phyloP scores from a whole-genome alignment of 1,140 invertebrate species.

The Gonioctena quinquepunctata region DNA sequence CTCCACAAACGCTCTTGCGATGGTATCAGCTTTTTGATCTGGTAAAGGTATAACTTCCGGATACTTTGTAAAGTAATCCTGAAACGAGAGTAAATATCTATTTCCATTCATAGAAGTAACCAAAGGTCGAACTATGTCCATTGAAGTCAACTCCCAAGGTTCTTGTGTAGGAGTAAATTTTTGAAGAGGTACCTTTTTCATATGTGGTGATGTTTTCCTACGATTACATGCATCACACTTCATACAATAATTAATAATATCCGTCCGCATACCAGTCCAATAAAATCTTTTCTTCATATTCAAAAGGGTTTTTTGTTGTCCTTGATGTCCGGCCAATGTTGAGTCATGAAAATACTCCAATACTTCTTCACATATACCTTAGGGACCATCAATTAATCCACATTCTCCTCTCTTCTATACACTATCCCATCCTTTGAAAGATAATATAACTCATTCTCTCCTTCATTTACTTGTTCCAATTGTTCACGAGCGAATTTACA shows the following conservation, averaged over 20 bases:
- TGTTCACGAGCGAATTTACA: background rate
- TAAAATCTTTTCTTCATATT: conserved; percentile 1
- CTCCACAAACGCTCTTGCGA: conserved; percentile 29
- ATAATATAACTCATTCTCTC: background rate
- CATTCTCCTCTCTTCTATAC: background rate
- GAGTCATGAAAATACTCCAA: background rate
- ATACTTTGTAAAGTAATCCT: conserved; percentile 25
- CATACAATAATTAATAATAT: conserved; percentile 15
- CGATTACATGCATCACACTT: conserved; percentile 7
- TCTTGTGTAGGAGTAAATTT: background rate
- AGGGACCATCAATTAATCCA: background rate
- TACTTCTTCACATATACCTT: background rate
- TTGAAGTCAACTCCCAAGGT: background rate
- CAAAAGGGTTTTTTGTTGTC: background rate
- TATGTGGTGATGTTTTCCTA: conserved; percentile 12
- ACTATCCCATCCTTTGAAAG: background rate
- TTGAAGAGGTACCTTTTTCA: background rate
- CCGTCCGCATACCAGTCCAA: background rate
- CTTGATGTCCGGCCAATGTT: conserved; percentile 4
- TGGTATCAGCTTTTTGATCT: conserved; percentile 26
- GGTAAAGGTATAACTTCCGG: conserved; percentile 30
- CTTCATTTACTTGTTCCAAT: background rate
- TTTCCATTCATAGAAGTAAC: background rate
- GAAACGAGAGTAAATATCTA: conserved; percentile 7
- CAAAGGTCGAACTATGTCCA: conserved; percentile 12